Conservation (phyloP, 2,888 invertebrate species). For the Leptopilina syphax region DNA sequence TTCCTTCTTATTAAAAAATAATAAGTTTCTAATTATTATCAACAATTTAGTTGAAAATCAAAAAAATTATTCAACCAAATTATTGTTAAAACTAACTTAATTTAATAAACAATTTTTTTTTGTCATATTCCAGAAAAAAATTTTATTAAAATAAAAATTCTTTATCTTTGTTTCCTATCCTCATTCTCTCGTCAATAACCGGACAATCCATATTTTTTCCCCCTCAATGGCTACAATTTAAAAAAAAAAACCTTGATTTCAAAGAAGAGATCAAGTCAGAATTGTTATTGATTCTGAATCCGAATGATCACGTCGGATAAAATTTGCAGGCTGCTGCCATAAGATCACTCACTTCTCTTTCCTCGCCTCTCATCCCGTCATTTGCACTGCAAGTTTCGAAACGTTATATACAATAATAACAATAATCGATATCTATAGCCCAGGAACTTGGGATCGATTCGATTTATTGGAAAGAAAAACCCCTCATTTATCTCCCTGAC, state of each 20-base stretch:
- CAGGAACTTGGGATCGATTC: slow-evolving; percentile 22
- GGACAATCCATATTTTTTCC: no score
- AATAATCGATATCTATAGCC: slow-evolving; percentile 18
- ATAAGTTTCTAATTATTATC: no score
- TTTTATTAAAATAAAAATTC: no score
- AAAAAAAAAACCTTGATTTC: slow-evolving; percentile 2
- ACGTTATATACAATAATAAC: background rate
- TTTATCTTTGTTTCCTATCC: no score
- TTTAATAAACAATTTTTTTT: no score
- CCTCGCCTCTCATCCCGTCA: background rate
- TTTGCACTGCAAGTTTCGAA: background rate
- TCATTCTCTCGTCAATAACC: no score
- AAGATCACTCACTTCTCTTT: background rate
- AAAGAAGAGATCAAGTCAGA: background rate
- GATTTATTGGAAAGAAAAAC: slow-evolving; percentile 20
- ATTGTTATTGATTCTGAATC: slow-evolving; percentile 19
- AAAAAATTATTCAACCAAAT: no score
- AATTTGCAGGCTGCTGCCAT: background rate
- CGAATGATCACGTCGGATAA: slow-evolving; percentile 15
- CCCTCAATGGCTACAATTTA: background rate
- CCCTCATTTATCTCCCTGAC: slow-evolving; percentile 8
- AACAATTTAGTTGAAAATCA: no score
- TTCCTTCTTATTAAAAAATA: no score
- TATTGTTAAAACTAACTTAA: no score
- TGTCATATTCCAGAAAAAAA: no score